These are phyloP conservation scores for Dryobates pubescens DNA, from an alignment of 2,797 vertebrate genomes.

Conservation along the genomic window DNA sequence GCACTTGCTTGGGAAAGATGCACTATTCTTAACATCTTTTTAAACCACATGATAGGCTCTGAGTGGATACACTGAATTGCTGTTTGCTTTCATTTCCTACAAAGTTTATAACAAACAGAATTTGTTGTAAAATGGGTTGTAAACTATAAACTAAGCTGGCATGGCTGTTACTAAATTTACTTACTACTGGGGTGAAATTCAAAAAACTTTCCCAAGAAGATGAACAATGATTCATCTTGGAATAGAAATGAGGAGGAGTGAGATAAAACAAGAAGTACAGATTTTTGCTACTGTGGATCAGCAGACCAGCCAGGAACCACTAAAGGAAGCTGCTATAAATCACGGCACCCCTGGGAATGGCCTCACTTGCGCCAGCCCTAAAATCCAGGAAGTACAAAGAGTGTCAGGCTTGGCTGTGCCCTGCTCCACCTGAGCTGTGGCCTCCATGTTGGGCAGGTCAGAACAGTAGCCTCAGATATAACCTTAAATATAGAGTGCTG, in stretches of 20 bases:
- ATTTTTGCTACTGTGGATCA: background rate
- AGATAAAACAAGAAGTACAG: background rate
- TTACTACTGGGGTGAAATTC: background rate
- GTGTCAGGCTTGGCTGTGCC: fast-evolving
- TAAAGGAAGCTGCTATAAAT: conserved; percentile 7
- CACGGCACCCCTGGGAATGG: background rate
- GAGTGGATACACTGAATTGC: background rate
- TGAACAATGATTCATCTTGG: conserved; percentile 1
- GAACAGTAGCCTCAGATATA: background rate
- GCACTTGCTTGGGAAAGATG: background rate
- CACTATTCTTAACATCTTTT: background rate
- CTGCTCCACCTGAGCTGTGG: background rate
- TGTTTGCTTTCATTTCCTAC: conserved; percentile 14
- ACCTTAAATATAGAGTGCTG: background rate
- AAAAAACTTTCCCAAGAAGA: conserved; percentile 24
- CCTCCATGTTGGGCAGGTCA: background rate
- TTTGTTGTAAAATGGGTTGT: conserved; percentile 8
- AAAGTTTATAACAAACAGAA: background rate
- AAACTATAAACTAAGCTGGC: conserved; percentile 1
- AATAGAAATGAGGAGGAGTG: background rate
- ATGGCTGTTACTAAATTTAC: background rate
- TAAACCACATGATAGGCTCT: conserved; percentile 1
- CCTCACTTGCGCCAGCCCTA: background rate
- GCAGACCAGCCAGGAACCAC: background rate
- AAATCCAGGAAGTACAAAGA: background rate